Base-by-base conservation (phyloP, 64 coral and sea anemone genomes). In the Stylophora pistillata region DNA sequence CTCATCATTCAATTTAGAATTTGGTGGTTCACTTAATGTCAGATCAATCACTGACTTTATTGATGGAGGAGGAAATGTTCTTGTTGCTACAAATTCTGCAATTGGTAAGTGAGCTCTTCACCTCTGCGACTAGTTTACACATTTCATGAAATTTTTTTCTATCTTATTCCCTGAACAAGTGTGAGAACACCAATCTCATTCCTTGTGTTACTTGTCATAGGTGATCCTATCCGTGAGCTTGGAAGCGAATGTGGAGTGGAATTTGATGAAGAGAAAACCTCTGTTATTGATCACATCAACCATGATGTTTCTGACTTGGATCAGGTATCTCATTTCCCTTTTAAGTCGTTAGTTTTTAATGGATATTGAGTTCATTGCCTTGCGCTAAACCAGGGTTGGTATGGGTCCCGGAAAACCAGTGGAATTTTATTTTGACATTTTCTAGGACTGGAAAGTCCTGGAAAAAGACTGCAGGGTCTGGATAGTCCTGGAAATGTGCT, bases 211-310 rank as follows among this genome's bases (percentile, higher is more conserved):
- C n/a, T 13, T 85, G 72, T 21, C 62, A 56, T 23, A 99, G 97
- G 97, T 87, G 97, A 99, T 65, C 97, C 97, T 79, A 90, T 99
- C 16, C 93, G 97, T 64, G 97, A 99, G 47, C 78, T 99, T 14
- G 97, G 93, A 76, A 92, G 93, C 77, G 97, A 99, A 53, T 99
- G 97, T 91, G 97, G 97, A 73, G 90, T 99, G 70, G 97, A 99
- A 57, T 99, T 99, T 93, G 97, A 99, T 86, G 97, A 99, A 63
- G 97, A 99, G 52, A 99, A 99, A 83, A 95, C 97, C 29, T 74
- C 97, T 68, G 97, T 99, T 16, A 99, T 99, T 89, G 97, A 99
- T 78, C 97, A 99, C n/a, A 94, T 99, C 26, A 99, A 92, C 17
- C 94, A 99, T 70, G 97, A 99, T 85, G 88, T 99, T 21, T 95